Evolutionary conservation across 2,113 vertebrate genomes (phyloP).

Genomic region (Silurus asotus): DNA sequence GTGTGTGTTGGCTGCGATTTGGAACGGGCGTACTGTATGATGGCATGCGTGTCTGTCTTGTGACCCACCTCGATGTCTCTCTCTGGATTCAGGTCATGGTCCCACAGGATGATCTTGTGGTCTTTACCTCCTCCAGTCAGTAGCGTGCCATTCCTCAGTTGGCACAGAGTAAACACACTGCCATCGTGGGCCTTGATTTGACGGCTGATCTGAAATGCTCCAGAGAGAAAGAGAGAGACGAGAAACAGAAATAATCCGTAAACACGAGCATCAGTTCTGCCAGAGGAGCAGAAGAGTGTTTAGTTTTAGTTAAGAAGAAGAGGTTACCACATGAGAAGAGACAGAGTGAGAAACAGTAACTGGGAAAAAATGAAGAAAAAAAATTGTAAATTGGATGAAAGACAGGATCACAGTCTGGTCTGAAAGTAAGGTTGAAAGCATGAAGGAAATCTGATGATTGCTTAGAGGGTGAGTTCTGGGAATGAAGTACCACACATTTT

Average conservation of each 20-base stretch:
- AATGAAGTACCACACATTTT: constrained; percentile 55
- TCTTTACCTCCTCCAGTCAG: constrained; percentile 95
- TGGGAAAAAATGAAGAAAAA: neutral
- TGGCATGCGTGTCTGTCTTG: neutral
- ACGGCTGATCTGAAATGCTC: constrained; percentile 88
- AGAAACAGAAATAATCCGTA: neutral
- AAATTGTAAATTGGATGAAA: neutral
- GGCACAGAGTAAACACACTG: constrained; percentile 95
- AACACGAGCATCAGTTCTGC: neutral
- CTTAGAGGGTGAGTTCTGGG: constrained; percentile 45
- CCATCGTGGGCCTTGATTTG: constrained; percentile 95
- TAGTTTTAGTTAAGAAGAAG: neutral
- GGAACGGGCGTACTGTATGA: neutral
- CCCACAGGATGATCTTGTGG: constrained; percentile 91
- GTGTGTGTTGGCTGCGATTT: constrained; percentile 1
- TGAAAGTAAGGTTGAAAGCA: neutral
- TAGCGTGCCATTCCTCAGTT: constrained; percentile 90
- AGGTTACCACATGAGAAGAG: neutral
- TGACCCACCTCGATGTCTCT: constrained; percentile 90
- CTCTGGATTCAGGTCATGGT: constrained; percentile 87
- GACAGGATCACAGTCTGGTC: neutral
- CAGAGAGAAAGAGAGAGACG: constrained; percentile 53
- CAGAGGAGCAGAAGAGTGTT: neutral
- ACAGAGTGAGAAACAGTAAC: neutral
- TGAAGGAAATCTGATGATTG: constrained; percentile 17